A percentile compares a stretch with the other conserved stretches of the same genome.
Evolutionary conservation across 2,113 vertebrate species (phyloP).

Genomic region (Fregetta grallaria): DNA sequence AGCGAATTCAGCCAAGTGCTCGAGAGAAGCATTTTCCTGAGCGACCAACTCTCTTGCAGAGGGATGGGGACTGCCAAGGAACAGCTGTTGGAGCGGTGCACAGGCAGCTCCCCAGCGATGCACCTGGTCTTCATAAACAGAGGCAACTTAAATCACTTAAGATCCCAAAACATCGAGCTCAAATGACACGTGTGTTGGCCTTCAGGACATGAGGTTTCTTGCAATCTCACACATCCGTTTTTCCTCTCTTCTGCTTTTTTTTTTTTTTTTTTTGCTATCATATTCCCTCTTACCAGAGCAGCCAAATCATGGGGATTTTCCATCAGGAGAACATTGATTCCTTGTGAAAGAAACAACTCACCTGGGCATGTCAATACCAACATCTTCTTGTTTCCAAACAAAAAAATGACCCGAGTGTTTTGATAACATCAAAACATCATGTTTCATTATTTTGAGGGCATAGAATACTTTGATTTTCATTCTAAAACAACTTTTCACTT

Average conservation of each 20-base stretch:
- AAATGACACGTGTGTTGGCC: accelerated
- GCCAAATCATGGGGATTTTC: neutral
- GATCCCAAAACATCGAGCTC: accelerated
- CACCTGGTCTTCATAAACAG: neutral
- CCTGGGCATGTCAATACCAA: neutral
- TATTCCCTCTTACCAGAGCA: neutral
- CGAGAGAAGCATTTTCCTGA: accelerated
- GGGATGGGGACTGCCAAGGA: accelerated
- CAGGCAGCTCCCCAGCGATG: neutral
- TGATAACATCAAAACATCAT: neutral
- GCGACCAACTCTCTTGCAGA: accelerated
- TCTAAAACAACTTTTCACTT: neutral
- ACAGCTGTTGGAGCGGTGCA: accelerated
- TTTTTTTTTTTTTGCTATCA: neutral
- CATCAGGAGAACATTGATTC: neutral
- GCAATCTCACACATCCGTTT: neutral
- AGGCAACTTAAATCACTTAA: neutral
- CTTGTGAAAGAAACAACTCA: neutral
- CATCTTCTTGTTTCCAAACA: neutral
- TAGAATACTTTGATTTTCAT: neutral
- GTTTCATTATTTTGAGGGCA: constrained; percentile 11
- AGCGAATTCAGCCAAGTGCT: neutral
- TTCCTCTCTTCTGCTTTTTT: neutral
- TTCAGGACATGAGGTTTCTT: neutral
- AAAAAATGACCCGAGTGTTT: neutral